Base-by-base conservation (phyloP, 1,140 invertebrate species). In the Halesus radiatus region DNA sequence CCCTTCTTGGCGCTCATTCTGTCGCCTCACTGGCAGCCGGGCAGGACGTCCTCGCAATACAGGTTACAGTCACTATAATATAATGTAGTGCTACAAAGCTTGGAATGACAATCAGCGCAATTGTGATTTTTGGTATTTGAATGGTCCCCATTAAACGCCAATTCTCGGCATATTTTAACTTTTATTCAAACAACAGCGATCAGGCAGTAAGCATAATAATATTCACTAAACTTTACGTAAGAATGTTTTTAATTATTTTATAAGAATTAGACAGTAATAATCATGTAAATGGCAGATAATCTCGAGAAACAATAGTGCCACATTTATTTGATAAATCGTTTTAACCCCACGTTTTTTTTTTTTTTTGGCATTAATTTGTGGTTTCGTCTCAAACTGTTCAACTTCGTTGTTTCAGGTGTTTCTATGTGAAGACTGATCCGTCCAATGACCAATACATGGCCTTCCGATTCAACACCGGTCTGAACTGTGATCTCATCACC, bases 1-100 rank as follows among this genome's bases (percentile, higher is more conserved):
- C 88, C 87, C 23, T 85, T 87, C 81, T 83, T 89, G 32, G 88
- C 85, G 15, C 79, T 90, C 80, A 84, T 90, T 81, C 86, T 88
- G 13, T 86, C 86, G 70, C 88, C 87, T 79, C 86, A 85, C 81
- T 89, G 88, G 87, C 84, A 86, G 8, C 80, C 85, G 0, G 88
- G 88, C 5, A 83, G 87, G 54, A 73, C 80, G 68, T 86, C 87
- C 74, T 86, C 88, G 37, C 86, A 87, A 29, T 89, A 87, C 84
- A 84, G 85, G 88, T 88, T 20, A 22, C 37, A 45, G 37, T 7
- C 8, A 45, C 10, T 45, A 45, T 13, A 45, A 45, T 13, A 8
- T 45, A 45, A 45, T 45, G 13, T 0, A 45, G 37, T 45, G 37
- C 13, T 45, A 13, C 8, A 45, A 13, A 13, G 0, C n/a, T n/a